Percentiles rank a stretch among this genome's conserved stretches.
Conservation (phyloP, 2,797 vertebrate genomes). For the Poeciliopsis infans region DNA sequence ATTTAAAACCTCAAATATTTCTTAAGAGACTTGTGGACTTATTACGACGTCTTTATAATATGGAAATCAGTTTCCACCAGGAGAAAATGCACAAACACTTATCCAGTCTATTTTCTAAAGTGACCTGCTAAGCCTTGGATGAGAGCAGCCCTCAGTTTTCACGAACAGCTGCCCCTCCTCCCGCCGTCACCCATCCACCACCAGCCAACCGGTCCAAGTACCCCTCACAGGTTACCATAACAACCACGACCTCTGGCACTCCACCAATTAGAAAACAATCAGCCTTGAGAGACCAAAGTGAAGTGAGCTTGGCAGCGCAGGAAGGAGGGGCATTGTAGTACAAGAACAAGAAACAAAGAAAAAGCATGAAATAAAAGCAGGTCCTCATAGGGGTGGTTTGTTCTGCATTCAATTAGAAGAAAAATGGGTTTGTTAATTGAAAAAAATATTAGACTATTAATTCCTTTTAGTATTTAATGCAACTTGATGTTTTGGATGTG, state of each 20-base stretch:
- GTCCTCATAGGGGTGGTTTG: conserved; percentile 1
- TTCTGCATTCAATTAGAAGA: conserved; percentile 6
- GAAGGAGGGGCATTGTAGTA: conserved; percentile 21
- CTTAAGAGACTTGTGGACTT: background rate
- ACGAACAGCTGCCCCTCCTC: conserved; percentile 60
- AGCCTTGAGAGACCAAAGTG: conserved; percentile 65
- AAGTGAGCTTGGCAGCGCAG: conserved; percentile 44
- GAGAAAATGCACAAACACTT: conserved; percentile 18
- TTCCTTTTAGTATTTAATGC: background rate
- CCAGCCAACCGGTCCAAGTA: conserved; percentile 59
- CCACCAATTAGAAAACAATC: conserved; percentile 85
- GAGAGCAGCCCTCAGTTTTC: conserved; percentile 68
- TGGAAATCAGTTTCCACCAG: conserved; percentile 7
- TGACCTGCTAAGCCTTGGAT: conserved; percentile 65
- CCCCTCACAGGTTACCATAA: conserved; percentile 79
- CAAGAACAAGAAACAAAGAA: conserved; percentile 38
- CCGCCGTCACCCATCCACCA: conserved; percentile 42
- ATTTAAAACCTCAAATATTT: background rate
- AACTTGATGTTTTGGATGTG: background rate
- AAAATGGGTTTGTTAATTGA: background rate
- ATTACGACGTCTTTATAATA: background rate
- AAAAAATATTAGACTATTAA: background rate
- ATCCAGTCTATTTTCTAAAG: conserved; percentile 67
- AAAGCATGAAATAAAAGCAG: conserved; percentile 1
- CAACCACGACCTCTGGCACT: conserved; percentile 81